Conservation (phyloP, 1,140 invertebrate species). For the Drosophila trapezifrons region DNA sequence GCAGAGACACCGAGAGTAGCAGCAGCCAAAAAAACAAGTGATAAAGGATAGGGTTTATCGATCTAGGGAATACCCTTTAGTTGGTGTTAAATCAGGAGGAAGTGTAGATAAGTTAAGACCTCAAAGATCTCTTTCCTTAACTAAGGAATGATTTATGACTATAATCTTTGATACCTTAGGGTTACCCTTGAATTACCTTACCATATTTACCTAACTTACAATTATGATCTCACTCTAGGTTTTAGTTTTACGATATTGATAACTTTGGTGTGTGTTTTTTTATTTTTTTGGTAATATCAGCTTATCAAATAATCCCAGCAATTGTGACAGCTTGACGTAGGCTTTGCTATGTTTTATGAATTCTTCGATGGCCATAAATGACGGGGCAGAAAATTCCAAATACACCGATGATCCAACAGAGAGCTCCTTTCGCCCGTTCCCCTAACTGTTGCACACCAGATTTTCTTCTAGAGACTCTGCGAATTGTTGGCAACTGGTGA, state of each 20-base stretch:
- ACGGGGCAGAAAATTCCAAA: not conserved
- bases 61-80: constrained; percentile 1
- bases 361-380: not conserved
- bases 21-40: constrained; percentile 9
- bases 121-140: no score
- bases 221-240: constrained; percentile 4
- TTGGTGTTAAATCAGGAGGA: not conserved
- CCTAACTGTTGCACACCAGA: constrained; percentile 19
- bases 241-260: constrained; percentile 8
- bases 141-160: no score
- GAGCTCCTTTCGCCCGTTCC: not conserved
- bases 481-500: constrained; percentile 65
- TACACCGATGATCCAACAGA: not conserved
- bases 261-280: not conserved
- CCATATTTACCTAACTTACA: not conserved
- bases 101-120: not conserved
- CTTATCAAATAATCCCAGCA: constrained; percentile 5
- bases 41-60: not conserved
- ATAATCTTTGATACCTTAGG: not conserved
- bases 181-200: not conserved
- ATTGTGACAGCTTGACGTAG: not conserved
- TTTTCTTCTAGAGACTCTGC: not conserved
- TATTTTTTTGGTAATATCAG: constrained; percentile 2
- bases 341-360: not conserved
- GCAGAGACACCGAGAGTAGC: constrained; percentile 20